phyloP scores from a whole-genome alignment of 2,797 vertebrate species.

The Ibycter americanus region DNA sequence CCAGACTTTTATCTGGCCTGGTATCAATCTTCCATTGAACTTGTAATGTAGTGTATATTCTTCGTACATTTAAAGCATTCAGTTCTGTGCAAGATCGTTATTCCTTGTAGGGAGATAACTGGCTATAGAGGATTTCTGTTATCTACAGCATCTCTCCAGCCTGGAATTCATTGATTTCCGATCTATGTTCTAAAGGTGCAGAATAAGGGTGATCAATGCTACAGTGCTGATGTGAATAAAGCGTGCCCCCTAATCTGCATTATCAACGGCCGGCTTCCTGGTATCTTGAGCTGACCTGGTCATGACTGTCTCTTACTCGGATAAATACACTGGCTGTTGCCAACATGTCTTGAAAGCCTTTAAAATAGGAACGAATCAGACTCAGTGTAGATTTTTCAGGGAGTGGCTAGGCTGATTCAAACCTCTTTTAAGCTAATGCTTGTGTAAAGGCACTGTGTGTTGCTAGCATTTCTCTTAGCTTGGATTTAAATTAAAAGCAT shows the following conservation, averaged over 20 bases:
- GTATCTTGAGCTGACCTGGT: constrained; percentile 66
- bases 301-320: constrained; percentile 21
- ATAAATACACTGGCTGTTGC: constrained; percentile 3
- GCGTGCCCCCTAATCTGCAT: constrained; percentile 55
- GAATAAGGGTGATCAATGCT: constrained; percentile 64
- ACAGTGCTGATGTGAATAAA: constrained; percentile 48
- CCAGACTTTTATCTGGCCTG: background rate
- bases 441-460: background rate
- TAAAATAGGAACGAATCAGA: background rate
- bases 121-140: constrained; percentile 63
- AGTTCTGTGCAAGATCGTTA: constrained; percentile 5
- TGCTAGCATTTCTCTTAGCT: background rate
- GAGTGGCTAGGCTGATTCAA: background rate
- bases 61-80: constrained; percentile 12
- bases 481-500: constrained; percentile 67
- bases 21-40: background rate
- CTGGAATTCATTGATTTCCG: constrained; percentile 66
- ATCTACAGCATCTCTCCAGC: constrained; percentile 34
- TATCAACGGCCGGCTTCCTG: constrained; percentile 16
- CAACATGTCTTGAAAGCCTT: constrained; percentile 34
- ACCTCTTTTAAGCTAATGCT: background rate
- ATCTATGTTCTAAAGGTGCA: constrained; percentile 51
- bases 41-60: background rate
- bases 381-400: background rate
- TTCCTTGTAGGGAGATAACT: constrained; percentile 59